These are phyloP conservation scores for Callipepla squamata DNA, from an alignment of 2,113 vertebrate genomes.

Conservation along the genomic window DNA sequence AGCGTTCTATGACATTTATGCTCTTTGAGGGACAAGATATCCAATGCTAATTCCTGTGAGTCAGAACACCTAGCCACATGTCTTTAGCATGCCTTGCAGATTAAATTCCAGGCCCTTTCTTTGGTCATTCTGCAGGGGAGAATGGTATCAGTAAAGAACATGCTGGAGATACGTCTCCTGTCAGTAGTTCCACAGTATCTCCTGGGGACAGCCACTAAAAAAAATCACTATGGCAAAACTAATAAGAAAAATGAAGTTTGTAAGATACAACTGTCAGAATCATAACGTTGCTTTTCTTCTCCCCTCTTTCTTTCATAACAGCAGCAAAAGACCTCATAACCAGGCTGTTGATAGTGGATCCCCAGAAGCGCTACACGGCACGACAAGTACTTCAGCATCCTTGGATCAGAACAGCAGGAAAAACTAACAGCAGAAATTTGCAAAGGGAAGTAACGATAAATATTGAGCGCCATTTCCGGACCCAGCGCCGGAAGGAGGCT, in stretches of 20 bases:
- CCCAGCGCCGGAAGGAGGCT: constrained; percentile 55
- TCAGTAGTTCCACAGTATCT: background rate
- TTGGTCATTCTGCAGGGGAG: background rate
- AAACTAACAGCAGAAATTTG: constrained; percentile 56
- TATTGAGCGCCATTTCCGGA: constrained; percentile 64
- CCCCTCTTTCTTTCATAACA: background rate
- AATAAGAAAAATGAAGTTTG: background rate
- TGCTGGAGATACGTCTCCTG: background rate
- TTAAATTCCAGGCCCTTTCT: background rate
- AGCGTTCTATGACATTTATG: background rate
- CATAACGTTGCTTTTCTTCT: background rate
- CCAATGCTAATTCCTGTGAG: background rate
- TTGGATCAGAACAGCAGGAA: constrained; percentile 86
- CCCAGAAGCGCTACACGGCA: constrained; percentile 86
- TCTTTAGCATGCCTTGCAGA: background rate
- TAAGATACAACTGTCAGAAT: background rate
- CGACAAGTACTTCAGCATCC: constrained; percentile 86
- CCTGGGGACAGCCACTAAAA: background rate
- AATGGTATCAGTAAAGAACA: background rate
- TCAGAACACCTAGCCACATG: background rate
- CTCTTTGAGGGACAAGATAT: background rate
- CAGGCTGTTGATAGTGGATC: constrained; percentile 88
- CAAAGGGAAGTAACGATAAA: constrained; percentile 78
- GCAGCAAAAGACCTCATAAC: constrained; percentile 89
- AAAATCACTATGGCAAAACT: background rate